A percentile compares a stretch with the other conserved stretches of the same genome.
These are phyloP conservation scores for Campylorhamphus procurvoides DNA, from an alignment of 2,113 vertebrate genomes.

Conservation along the genomic window DNA sequence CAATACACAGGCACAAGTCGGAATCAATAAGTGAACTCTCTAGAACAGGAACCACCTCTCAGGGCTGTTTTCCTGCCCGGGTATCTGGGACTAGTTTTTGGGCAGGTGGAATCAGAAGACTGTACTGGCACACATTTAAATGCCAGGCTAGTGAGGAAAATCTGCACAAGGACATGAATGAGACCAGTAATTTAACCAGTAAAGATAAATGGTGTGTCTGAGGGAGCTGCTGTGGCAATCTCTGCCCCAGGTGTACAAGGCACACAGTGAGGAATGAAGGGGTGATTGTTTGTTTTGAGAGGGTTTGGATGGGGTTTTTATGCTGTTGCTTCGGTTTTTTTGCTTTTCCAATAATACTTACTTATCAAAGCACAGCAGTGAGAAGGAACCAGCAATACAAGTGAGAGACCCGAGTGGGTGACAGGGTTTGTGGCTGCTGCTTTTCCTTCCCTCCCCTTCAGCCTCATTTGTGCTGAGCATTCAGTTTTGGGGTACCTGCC, in stretches of 20 bases:
- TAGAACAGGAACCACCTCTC: background rate
- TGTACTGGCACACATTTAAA: background rate
- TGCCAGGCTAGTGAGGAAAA: background rate
- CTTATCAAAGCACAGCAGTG: background rate
- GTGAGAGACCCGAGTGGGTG: fast-evolving
- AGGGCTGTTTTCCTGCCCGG: background rate
- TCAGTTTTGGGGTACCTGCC: background rate
- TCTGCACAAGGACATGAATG: background rate
- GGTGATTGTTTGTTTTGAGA: background rate
- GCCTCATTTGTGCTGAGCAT: background rate
- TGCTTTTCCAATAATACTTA: background rate
- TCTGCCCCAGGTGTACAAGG: background rate
- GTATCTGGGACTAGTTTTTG: background rate
- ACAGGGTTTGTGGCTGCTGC: background rate
- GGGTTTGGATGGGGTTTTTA: background rate
- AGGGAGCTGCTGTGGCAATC: background rate
- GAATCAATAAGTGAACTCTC: background rate
- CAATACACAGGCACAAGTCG: fast-evolving
- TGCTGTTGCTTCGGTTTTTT: no score
- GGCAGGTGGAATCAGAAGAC: background rate
- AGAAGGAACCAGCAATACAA: background rate
- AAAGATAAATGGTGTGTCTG: background rate
- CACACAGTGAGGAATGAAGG: background rate
- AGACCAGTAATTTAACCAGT: background rate
- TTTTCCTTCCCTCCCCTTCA: background rate